Evolutionary conservation across 2,113 vertebrate species (phyloP).

Genomic region (Cercopithecus mona): DNA sequence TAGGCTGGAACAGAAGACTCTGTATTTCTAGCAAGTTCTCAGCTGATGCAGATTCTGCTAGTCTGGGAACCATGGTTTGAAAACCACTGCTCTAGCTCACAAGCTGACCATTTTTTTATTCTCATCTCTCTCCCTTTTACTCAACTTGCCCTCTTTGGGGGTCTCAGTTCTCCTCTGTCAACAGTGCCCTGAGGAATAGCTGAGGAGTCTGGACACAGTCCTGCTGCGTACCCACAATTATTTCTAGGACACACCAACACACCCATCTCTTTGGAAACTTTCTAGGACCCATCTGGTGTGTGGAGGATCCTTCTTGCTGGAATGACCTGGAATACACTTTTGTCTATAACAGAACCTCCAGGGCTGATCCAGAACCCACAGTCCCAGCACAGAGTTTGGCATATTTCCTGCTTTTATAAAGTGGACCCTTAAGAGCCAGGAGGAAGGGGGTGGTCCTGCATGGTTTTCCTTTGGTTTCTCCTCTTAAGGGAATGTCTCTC

Average conservation of each 20-base stretch:
- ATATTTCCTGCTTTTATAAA: background rate
- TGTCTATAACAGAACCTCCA: background rate
- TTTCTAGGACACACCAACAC: background rate
- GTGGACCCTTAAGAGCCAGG: background rate
- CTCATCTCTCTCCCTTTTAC: background rate
- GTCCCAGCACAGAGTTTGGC: background rate
- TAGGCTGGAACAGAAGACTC: no score
- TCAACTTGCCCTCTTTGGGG: background rate
- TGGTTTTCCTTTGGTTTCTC: background rate
- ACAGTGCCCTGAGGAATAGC: background rate
- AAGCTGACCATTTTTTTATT: background rate
- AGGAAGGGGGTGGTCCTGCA: rapidly evolving
- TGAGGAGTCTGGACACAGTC: background rate
- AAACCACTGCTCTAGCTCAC: background rate
- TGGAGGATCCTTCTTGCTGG: background rate
- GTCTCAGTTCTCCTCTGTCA: background rate
- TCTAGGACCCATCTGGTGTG: background rate
- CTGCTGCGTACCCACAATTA: no score
- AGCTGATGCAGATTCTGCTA: background rate
- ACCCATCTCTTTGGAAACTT: background rate
- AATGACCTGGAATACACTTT: background rate
- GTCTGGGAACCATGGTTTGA: background rate
- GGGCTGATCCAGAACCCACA: background rate
- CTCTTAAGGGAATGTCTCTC: background rate
- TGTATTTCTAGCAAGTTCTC: background rate